phyloP scores from a whole-genome alignment of 1,140 invertebrate genomes.

The Macrocentrus cingulum region DNA sequence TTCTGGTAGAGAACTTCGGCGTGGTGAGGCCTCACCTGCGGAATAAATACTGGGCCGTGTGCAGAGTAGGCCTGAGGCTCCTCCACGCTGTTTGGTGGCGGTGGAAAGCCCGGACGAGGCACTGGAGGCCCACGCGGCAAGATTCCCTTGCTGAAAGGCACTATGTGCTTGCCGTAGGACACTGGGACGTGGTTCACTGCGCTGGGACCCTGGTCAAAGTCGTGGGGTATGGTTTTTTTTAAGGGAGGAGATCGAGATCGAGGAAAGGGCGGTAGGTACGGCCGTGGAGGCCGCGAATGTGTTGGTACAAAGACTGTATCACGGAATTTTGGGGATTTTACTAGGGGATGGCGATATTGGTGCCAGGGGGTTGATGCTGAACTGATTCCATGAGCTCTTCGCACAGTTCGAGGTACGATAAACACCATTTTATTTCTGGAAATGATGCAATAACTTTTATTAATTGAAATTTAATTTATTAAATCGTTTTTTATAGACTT shows the following conservation, averaged over 20 bases:
- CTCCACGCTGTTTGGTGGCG: neutral
- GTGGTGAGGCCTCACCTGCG: neutral
- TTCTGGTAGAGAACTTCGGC: neutral
- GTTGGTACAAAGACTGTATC: conserved; percentile 10
- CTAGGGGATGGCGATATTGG: conserved; percentile 21
- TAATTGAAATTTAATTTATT: too few relatives aligned
- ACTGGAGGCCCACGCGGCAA: conserved; percentile 43
- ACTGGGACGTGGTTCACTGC: conserved; percentile 39
- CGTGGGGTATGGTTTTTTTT: conserved; percentile 32
- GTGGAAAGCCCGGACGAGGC: conserved; percentile 26
- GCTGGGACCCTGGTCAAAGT: conserved; percentile 45
- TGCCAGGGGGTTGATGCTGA: conserved; percentile 25
- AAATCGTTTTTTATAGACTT: neutral
- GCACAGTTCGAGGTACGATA: conserved; percentile 39
- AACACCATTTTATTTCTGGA: conserved; percentile 43
- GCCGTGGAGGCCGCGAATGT: neutral
- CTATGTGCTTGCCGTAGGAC: conserved; percentile 43
- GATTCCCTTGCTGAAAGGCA: conserved; percentile 46
- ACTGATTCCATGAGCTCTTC: conserved; percentile 32
- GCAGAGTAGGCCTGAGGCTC: neutral
- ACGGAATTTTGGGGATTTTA: conserved; percentile 13
- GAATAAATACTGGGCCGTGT: neutral
- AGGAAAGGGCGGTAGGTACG: neutral
- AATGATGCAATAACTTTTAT: conserved; percentile 2
- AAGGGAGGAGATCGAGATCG: neutral